Evolutionary conservation across 2,113 vertebrate genomes (phyloP), one percentile per base, ranked within the genome.

Genomic region (Gymnobelideus leadbeateri): DNA sequence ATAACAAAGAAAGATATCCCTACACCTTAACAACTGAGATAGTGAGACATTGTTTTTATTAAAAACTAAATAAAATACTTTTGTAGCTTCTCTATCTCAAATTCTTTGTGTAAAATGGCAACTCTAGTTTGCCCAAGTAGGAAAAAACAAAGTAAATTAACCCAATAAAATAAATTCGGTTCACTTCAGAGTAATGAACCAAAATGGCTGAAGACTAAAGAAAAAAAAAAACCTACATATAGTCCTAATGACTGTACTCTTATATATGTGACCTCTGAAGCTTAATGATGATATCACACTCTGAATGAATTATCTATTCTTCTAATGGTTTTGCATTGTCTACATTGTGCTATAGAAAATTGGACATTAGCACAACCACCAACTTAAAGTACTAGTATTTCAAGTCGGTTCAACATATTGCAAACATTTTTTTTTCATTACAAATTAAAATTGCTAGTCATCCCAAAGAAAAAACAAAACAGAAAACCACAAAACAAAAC

Each of bases 391-490:
- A 57, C 55, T 57, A 57, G 24, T 11, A 11, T 31, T 28, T 31
- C 26, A 61, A 25, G 37, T 98, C 98, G 99, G 98, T 99, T 99
- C 98, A 98, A 98, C 99, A 98, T 99, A 99, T 96, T 98, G 99
- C 99, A 98, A n/a, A n/a, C n/a, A 98, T 99, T 99, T 99, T 99
- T 99, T 98, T 99, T 61, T 99, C 99, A 99, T 99, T 99, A 99
- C 99, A 99, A 99, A 99, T 99, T 99, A 99, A 99, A 99, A 99
- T 99, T 99, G 99, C 99, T 99, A 99, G 99, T 99, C 98, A 99
- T 99, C 98, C 98, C 47, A 49, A 3, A 49, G 47, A 49, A 49
- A 2, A 49, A 49, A 49, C 4, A 4, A 49, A 49, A 49, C 47
- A 53, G 19, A 53, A 54, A 23, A 54, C n/a, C n/a, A n/a, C n/a